Base-by-base conservation (phyloP, 2,113 vertebrate species). In the Myrmophylax atrothorax region DNA sequence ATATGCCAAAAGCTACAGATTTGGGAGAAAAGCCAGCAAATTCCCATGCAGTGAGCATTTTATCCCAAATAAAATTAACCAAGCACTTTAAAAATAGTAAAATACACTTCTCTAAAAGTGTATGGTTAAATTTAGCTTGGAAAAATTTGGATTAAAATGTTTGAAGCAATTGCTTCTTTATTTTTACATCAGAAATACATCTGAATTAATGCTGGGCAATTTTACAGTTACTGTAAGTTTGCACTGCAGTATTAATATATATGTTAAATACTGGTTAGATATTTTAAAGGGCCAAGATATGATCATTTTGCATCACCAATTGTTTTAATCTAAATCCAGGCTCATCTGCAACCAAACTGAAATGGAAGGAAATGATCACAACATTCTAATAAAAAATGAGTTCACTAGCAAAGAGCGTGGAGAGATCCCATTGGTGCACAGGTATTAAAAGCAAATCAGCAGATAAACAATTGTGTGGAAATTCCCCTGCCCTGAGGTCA, bases 81-180 rank as follows among this genome's bases (percentile, higher is more conserved):
- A 90, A 50, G 64, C 88, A 53, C 82, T 95, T 74, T 23, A 63
- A 84, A 90, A 78, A 19, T 8, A 78, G 84, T 18, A 25, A 87
- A 66, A 70, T 1, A 67, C 35, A 7, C 31, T 8, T 25, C 68
- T 40, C 18, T 64, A 40, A 10, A 95, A 82, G 40, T 26, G 33
- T 17, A 35, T 13, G 59, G 73, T 84, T 94, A 87, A 83, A 73
- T 80, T 93, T 31, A 46, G 40, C 24, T 60, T 5, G 26, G 42
- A 86, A 90, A 91, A 59, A 63, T 35, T 4, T 15, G 19, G 29
- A 78, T 92, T 86, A 12, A 56, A 77, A 29, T 81, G 75, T 90
- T 84, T 93, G 93, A 96, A 97, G 95, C 93, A 93, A 94, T 84
- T 31, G 44, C 8, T 87, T 91, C 49, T 42, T 69, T 56, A 26